Conservation (phyloP, 1,140 invertebrate genomes). For the Octopus sinensis region DNA sequence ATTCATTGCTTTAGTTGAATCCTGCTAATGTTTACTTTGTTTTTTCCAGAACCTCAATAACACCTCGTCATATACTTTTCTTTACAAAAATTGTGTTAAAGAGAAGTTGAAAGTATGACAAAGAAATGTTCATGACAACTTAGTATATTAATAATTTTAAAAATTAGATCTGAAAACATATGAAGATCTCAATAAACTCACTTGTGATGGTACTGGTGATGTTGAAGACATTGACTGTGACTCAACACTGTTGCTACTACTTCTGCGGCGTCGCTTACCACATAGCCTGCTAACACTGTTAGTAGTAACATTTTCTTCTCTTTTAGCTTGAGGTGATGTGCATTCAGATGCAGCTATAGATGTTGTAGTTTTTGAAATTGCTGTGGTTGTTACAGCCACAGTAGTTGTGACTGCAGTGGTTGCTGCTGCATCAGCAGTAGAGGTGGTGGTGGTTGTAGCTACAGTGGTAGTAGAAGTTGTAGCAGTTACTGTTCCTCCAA, state of each 20-base stretch:
- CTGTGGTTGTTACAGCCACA: slow-evolving; percentile 22
- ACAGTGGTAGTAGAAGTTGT: slow-evolving; percentile 18
- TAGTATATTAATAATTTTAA: not conserved
- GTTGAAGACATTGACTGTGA: not conserved
- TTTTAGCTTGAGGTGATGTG: not conserved
- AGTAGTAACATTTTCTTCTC: not conserved
- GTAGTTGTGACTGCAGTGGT: slow-evolving; percentile 24
- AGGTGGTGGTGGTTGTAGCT: slow-evolving; percentile 30
- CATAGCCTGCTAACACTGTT: not conserved
- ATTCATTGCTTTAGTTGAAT: too few species aligned
- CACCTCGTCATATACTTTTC: too few species aligned
- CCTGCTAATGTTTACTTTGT: too few species aligned
- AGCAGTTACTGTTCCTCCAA: slow-evolving; percentile 20
- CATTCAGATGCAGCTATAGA: slow-evolving; percentile 14
- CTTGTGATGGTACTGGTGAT: not conserved
- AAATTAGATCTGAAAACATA: not conserved
- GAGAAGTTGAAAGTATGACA: too few species aligned
- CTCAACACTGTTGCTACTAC: slow-evolving; percentile 30
- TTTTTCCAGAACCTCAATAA: too few species aligned
- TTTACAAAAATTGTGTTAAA: too few species aligned
- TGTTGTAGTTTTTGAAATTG: slow-evolving; percentile 2
- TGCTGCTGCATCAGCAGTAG: slow-evolving; percentile 30
- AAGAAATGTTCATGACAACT: too few species aligned
- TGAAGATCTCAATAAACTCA: not conserved
- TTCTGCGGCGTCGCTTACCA: slow-evolving; percentile 33